Evolutionary conservation across 2,113 vertebrate species (phyloP), one percentile per base, ranked within the genome.

Genomic region (Chamaetylas fuelleborni): DNA sequence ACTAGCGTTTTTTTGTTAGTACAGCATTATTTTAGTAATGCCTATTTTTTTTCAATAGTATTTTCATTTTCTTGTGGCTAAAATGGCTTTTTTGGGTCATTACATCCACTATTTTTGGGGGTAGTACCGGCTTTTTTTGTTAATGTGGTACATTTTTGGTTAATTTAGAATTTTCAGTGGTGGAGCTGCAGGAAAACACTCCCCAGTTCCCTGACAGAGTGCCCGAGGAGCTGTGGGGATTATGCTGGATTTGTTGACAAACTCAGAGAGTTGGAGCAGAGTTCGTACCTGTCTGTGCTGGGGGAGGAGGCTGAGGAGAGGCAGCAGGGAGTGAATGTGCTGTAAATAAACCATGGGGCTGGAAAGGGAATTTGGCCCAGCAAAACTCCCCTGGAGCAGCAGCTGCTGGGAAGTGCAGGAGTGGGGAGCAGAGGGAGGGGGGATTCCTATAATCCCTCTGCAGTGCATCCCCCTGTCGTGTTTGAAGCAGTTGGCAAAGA

Each of bases 301-400:
- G 2, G 58, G 58, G 51, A 54, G n/a, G 48, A 62, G 47, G 10
- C 3, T 14, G n/a, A 33, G 48, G 29, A 58, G 69, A 33, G 19
- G 61, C 54, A 53, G 61, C n/a, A 45, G 61, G 45, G 47, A 53
- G 3, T 2, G 47, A 60, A 4, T 2, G 45, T 60, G 78, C 61
- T 67, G 70, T 26, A 3, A 40, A n/a, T n/a, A 24, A 54, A 10
- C 54, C 3, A 0, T 25, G 23, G 45, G 23, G 11, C 3, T 58
- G 54, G n/a, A 23, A 3, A 19, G 47, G 61, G 53, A 38, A 1
- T 0, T 4, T 26, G 36, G 50, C 33, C 58, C 2, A 0, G 43
- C 45, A 45, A 4, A 67, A 22, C 19, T 40, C 1, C 28, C 20
- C 47, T 47, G 78, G 47, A 74, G 2, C 19, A 12, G 38, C 69